Conservation (phyloP, 2,113 vertebrate species). For the Crocuta crocuta region DNA sequence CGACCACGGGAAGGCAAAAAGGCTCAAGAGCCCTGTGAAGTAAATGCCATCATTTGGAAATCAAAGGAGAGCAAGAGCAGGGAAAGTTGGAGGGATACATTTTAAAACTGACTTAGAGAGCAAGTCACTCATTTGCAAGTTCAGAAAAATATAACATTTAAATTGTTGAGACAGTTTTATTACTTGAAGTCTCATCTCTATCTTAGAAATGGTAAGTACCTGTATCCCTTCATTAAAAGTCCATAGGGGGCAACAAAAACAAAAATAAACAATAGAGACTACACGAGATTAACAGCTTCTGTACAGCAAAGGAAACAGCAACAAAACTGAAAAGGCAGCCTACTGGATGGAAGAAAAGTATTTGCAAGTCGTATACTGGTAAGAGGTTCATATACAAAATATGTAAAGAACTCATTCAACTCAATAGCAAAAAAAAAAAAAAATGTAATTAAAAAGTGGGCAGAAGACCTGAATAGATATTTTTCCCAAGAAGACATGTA, state of each 20-base stretch:
- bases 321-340: not conserved
- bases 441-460: not conserved
- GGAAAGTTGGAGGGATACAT: not conserved
- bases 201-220: not conserved
- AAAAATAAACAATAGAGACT: not conserved
- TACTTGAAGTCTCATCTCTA: not conserved
- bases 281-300: not conserved
- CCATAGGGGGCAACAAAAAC: not conserved
- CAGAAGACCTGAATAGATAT: not conserved
- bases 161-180: not conserved
- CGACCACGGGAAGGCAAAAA: not conserved
- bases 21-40: not conserved
- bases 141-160: constrained; percentile 9
- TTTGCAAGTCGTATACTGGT: not conserved
- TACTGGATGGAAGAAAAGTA: not conserved
- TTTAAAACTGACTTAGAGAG: constrained; percentile 4
- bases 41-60: not conserved
- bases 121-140: constrained; percentile 3
- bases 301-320: not conserved
- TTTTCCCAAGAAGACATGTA: not conserved
- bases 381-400: not conserved
- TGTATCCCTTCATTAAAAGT: constrained; percentile 16
- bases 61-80: not conserved
- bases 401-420: not conserved
- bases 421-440: not conserved